Conservation (phyloP, 2,888 invertebrate genomes). For the Orchesella flavescens region DNA sequence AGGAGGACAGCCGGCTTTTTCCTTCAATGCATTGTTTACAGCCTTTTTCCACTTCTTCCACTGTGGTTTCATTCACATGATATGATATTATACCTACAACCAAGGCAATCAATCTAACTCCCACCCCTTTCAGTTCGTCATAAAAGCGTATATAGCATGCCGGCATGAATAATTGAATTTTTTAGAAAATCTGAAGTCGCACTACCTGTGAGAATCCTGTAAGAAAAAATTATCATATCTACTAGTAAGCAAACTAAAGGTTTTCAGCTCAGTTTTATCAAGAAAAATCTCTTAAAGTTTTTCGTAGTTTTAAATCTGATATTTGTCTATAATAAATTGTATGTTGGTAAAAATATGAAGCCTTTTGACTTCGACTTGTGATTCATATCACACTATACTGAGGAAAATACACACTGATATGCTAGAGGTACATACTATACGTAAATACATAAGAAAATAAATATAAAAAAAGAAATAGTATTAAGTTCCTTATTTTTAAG, state of each 20-base stretch:
- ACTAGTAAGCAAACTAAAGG: neutral
- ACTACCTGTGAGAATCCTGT: slow-evolving; percentile 49
- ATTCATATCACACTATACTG: no score
- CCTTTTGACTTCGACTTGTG: no score
- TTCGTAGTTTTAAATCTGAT: slow-evolving; percentile 21
- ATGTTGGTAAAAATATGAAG: no score
- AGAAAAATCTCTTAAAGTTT: slow-evolving; percentile 39
- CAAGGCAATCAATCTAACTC: slow-evolving; percentile 61
- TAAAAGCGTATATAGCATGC: neutral
- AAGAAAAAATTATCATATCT: slow-evolving; percentile 28
- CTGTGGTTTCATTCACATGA: neutral
- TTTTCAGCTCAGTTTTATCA: slow-evolving; percentile 52
- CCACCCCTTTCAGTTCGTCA: slow-evolving; percentile 50
- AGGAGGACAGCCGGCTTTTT: slow-evolving; percentile 26
- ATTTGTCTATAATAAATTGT: no score
- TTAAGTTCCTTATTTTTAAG: neutral
- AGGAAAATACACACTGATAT: no score
- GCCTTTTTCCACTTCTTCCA: neutral
- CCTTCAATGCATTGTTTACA: neutral
- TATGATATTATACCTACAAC: neutral
- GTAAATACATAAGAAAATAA: neutral
- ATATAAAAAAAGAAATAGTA: slow-evolving; percentile 11
- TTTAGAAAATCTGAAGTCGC: slow-evolving; percentile 59
- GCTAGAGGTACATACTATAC: no score
- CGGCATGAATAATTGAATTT: slow-evolving; percentile 58